Base-by-base conservation (phyloP, 2,113 vertebrate genomes). In the Oplegnathus fasciatus region DNA sequence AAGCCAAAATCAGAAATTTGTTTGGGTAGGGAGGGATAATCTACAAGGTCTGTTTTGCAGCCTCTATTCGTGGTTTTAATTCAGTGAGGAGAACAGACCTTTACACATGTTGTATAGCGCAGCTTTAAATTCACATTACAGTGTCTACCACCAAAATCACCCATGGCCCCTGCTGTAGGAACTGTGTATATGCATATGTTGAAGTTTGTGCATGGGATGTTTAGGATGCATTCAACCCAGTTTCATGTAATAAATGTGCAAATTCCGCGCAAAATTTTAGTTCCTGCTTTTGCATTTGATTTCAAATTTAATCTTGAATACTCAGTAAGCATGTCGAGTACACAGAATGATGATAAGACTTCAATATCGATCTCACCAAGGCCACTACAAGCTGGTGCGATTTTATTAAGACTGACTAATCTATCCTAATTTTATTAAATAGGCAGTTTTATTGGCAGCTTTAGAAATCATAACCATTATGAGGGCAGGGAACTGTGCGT, bases 401-500 rank as follows among this genome's bases (percentile, higher is more conserved):
- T 72, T 70, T 69, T 75, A 55, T 72, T 22, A 73, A n/a, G 55
- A 62, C 6, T 75, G 52, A 80, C 58, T 46, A 60, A 83, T 82
- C 79, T 42, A 61, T 67, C 34, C 61, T 32, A 26, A 62, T 66
- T 82, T 40, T 62, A 75, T 75, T 79, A 58, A 62, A 77, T 4
- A 14, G 26, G 9, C 24, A 30, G 14, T 69, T 46, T 58, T 11
- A 72, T 42, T 32, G 11, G 28, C 22, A 58, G 46, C n/a, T 66
- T 76, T 15, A 18, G 26, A 24, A 76, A 76, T 78, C 20, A n/a
- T 4, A 55, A 26, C 24, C 67, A 48, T 34, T 64, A 73, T 58
- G 9, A 78, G 42, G 26, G 11, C 44, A 13, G 40, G 55, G 26
- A 79, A 46, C 42, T 20, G 32, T 44, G 50, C 22, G 20, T 46